Evolutionary conservation across 2,888 invertebrate genomes (phyloP), one percentile per base, ranked within the genome.

Genomic region (Tupiocoris notatus): DNA sequence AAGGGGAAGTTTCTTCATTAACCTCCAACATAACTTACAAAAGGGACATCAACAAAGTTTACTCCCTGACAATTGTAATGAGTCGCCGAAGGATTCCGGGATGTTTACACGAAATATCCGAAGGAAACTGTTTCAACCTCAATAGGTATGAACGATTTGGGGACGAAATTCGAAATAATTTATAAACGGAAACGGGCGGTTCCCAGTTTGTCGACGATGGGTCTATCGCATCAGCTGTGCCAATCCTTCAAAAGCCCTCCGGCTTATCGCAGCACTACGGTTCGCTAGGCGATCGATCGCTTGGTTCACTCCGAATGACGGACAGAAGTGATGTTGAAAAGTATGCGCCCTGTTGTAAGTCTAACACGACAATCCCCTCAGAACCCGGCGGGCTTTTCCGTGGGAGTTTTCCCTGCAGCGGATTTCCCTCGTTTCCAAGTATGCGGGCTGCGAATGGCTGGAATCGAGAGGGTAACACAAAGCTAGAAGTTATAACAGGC

Each of bases 401-500:
- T 3, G 39, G 39, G 12, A 39, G 3, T 39, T 39, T 39, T 12
- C 39, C 39, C 39, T 12, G 39, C 39, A 39, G 39, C 39, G 39
- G 39, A 39, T 39, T 39, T 39, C 39, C 39, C n/a, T n/a, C n/a
- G n/a, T n/a, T n/a, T n/a, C 39, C 39, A 39, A 39, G 39, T 39
- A 39, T 39, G 39, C 39, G 39, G 39, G 39, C 39, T n/a, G n/a
- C n/a, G n/a, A 12, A 39, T 39, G 39, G 39, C 12, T 39, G 39
- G 39, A 12, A 39, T 12, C 63, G 63, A 21, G 6, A 16, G 65
- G 39, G 2, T 23, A 65, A 65, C 39, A 70, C 70, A 20, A 67
- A 58, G 23, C 59, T 22, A 23, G 25, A 70, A 59, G 59, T 70
- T 70, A 22, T 18, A 59, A 59, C 70, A 70, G 22, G 16, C 70